Conservation (phyloP, 2,113 vertebrate genomes). For the Tenrec ecaudatus region DNA sequence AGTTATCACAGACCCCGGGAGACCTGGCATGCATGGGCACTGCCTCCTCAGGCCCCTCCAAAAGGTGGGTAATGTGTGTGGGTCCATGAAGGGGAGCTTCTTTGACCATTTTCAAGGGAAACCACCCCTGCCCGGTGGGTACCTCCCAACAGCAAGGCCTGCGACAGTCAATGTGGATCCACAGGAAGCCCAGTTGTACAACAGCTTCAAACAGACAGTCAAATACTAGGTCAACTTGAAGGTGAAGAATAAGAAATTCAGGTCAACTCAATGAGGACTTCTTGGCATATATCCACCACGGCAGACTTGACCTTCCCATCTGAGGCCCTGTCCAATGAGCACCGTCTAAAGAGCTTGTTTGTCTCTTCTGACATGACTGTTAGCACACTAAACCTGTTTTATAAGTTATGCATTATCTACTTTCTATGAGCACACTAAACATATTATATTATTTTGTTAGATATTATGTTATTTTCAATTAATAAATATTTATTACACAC, state of each 20-base stretch:
- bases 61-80: accelerated
- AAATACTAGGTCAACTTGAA: background rate
- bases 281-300: too few relatives aligned
- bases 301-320: background rate
- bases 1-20: background rate
- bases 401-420: accelerated
- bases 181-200: background rate
- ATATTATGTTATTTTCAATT: background rate
- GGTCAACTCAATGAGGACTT: background rate
- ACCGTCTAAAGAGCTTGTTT: background rate
- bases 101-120: background rate
- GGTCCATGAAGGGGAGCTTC: background rate
- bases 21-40: background rate
- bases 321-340: background rate
- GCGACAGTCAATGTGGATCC: background rate
- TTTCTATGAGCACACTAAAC: background rate
- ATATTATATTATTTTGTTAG: accelerated
- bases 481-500: background rate
- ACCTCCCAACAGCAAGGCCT: background rate
- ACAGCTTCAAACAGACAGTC: background rate
- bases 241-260: background rate
- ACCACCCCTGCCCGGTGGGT: too few relatives aligned
- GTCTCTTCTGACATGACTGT: background rate
- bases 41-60: background rate
- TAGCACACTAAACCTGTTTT: background rate